These are phyloP conservation scores for Orthosia gracilis DNA, from an alignment of 2,888 invertebrate genomes.

Conservation along the genomic window DNA sequence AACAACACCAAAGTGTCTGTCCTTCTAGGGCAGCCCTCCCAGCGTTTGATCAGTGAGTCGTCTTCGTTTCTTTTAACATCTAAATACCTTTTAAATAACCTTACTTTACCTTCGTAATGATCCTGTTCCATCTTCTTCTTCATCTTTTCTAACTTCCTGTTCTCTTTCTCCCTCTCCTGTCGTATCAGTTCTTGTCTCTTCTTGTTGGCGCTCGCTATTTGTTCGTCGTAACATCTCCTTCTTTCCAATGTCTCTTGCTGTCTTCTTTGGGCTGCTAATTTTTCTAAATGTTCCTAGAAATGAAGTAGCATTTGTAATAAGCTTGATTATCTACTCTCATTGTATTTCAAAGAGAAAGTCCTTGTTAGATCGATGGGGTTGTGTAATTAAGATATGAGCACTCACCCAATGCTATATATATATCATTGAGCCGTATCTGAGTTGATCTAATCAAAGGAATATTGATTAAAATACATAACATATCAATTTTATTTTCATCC, in stretches of 20 bases:
- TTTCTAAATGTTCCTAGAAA: conserved; percentile 80
- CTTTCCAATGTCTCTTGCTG: conserved; percentile 82
- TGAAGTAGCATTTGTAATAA: neutral
- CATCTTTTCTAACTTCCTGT: conserved; percentile 79
- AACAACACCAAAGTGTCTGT: too few relatives aligned
- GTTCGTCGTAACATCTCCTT: conserved; percentile 83
- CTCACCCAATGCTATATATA: too few relatives aligned
- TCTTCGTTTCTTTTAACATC: too few relatives aligned
- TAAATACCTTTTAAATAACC: too few relatives aligned
- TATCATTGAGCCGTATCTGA: too few relatives aligned
- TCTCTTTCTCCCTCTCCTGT: conserved; percentile 83
- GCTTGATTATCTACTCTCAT: neutral
- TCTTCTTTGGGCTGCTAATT: conserved; percentile 70
- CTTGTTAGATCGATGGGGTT: neutral
- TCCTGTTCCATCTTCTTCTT: conserved; percentile 85
- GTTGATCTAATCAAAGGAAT: too few relatives aligned
- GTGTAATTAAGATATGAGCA: too few relatives aligned
- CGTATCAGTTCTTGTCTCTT: conserved; percentile 78
- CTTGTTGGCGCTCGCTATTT: conserved; percentile 83
- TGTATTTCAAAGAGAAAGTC: neutral
- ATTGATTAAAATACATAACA: too few relatives aligned
- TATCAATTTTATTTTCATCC: neutral
- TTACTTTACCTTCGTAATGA: conserved; percentile 79
- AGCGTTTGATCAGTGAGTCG: too few relatives aligned
- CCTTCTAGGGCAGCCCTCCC: too few relatives aligned